Conservation (phyloP, 2,888 invertebrate genomes). For the Carterocephalus palaemon region DNA sequence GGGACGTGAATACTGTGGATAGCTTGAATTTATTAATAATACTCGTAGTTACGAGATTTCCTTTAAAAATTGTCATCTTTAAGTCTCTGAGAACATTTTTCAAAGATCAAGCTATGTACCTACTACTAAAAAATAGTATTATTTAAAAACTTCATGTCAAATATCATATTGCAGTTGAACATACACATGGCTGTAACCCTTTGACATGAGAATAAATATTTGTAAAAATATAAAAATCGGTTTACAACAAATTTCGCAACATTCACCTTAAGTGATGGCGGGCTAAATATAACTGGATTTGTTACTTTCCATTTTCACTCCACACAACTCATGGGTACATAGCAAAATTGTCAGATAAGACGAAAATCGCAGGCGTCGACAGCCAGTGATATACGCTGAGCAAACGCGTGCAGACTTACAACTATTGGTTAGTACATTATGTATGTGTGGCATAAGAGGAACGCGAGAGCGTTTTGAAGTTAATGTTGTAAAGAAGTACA, state of each 20-base stretch:
- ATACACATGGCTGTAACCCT: too few species aligned
- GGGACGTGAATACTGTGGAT: constrained; percentile 23
- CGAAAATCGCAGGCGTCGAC: constrained; percentile 62
- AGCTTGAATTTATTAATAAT: constrained; percentile 31
- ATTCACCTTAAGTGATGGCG: too few species aligned
- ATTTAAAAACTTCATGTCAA: too few species aligned
- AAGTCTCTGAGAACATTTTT: too few species aligned
- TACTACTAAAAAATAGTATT: too few species aligned
- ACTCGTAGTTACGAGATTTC: constrained; percentile 17
- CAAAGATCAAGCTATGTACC: too few species aligned
- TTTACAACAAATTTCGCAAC: constrained; percentile 1
- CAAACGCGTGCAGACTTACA: constrained; percentile 71
- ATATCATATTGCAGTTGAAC: too few species aligned
- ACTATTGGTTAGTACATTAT: constrained; percentile 55
- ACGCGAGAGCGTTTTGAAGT: constrained; percentile 19
- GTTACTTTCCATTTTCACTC: constrained; percentile 23
- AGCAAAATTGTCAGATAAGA: constrained; percentile 42
- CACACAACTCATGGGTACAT: constrained; percentile 24
- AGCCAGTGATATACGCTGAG: constrained; percentile 72
- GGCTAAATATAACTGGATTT: too few species aligned
- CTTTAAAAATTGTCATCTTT: constrained; percentile 24
- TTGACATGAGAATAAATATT: too few species aligned
- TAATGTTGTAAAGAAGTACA: constrained; percentile 9
- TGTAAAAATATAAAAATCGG: too few species aligned
- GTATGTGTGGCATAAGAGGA: constrained; percentile 37